phyloP scores from a whole-genome alignment of 2,113 vertebrate species.

The Henicopernis longicauda region DNA sequence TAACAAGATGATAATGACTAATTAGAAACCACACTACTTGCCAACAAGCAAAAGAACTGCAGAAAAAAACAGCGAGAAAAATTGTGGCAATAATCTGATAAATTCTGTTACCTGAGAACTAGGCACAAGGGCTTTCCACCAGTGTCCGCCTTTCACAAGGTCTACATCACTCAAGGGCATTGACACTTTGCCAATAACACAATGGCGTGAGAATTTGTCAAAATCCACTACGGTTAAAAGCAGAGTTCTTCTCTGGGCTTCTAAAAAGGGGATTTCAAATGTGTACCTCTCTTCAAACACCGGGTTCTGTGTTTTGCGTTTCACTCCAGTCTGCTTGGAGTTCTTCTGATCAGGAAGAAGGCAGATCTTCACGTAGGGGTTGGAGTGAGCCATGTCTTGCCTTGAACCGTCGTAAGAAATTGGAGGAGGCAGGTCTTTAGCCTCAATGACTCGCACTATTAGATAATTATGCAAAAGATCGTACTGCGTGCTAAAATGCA shows the following conservation, averaged over 20 bases:
- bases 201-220: constrained; percentile 90
- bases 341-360: constrained; percentile 90
- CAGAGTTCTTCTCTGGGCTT: constrained; percentile 88
- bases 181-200: constrained; percentile 87
- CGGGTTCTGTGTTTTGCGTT: constrained; percentile 87
- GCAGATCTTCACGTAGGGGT: constrained; percentile 89
- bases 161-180: constrained; percentile 85
- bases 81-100: neutral
- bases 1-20: neutral
- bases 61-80: neutral
- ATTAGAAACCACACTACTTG: neutral
- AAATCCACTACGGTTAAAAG: constrained; percentile 87
- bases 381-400: constrained; percentile 87
- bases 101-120: constrained; percentile 84
- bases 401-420: constrained; percentile 77
- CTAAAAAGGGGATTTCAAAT: constrained; percentile 87
- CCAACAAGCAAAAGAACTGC: neutral
- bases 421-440: constrained; percentile 82
- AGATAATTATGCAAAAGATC: constrained; percentile 85
- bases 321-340: constrained; percentile 89
- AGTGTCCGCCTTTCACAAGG: constrained; percentile 90
- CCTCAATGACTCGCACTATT: constrained; percentile 85
- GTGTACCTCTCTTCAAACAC: constrained; percentile 91
- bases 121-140: constrained; percentile 90
- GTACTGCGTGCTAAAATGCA: constrained; percentile 89